These are phyloP conservation scores for Hydroisotoma schaefferi DNA, from an alignment of 2,888 invertebrate genomes.

Conservation along the genomic window DNA sequence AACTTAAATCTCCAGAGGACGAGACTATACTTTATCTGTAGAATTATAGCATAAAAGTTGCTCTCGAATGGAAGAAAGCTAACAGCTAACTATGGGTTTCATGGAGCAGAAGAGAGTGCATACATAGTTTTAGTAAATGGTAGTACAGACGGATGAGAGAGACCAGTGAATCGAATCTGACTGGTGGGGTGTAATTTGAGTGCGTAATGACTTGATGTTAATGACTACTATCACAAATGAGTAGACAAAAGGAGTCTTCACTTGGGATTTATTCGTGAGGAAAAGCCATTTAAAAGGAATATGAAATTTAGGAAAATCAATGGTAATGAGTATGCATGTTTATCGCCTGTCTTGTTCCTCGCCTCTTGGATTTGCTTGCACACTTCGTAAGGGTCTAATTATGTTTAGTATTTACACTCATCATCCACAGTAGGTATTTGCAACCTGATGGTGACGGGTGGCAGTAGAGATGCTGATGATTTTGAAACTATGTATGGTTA, in stretches of 20 bases:
- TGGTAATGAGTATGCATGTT: slow-evolving; percentile 15
- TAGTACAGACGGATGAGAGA: too few species aligned
- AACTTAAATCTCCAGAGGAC: too few species aligned
- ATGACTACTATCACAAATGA: slow-evolving; percentile 17
- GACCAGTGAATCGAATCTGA: background rate
- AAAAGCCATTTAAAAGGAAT: slow-evolving; percentile 11
- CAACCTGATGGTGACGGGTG: too few species aligned
- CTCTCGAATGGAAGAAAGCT: too few species aligned
- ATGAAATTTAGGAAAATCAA: slow-evolving; percentile 18
- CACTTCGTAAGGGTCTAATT: background rate
- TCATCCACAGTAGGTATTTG: too few species aligned
- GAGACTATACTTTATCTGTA: too few species aligned
- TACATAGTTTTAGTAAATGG: too few species aligned
- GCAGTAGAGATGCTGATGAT: too few species aligned
- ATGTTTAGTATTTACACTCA: background rate
- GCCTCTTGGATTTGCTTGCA: background rate
- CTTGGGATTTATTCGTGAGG: slow-evolving; percentile 15
- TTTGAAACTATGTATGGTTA: too few species aligned
- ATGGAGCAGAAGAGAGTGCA: too few species aligned
- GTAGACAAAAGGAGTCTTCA: slow-evolving; percentile 16
- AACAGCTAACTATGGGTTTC: too few species aligned
- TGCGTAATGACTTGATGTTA: slow-evolving; percentile 14
- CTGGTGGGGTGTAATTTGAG: slow-evolving; percentile 14
- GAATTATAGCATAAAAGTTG: too few species aligned
- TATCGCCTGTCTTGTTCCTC: slow-evolving; percentile 1